Conservation (phyloP, 2,113 vertebrate genomes). For the Cairina moschata region DNA sequence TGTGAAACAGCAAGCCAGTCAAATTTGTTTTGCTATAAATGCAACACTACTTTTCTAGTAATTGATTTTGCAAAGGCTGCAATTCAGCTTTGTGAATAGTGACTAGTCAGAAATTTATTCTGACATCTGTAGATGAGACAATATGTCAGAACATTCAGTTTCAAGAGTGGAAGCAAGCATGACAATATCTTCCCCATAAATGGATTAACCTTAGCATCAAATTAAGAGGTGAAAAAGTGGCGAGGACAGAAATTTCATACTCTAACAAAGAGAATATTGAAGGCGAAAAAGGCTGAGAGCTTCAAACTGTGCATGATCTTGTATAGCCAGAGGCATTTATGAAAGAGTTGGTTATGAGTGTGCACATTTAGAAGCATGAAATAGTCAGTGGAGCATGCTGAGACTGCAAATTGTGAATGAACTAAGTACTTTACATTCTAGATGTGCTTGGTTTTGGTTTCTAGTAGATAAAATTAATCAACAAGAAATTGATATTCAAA, state of each 20-base stretch:
- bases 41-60: background rate
- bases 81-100: background rate
- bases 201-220: background rate
- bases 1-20: background rate
- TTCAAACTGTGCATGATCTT: background rate
- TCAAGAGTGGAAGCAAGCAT: background rate
- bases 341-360: background rate
- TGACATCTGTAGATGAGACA: background rate
- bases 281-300: background rate
- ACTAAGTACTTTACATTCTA: background rate
- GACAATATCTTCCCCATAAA: background rate
- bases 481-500: background rate
- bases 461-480: background rate
- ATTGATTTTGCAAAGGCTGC: background rate
- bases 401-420: slow-evolving; percentile 14
- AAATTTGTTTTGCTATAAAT: background rate
- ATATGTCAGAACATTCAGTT: background rate
- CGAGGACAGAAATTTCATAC: background rate
- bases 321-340: background rate
- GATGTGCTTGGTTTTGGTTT: background rate
- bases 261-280: background rate
- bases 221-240: background rate
- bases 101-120: background rate
- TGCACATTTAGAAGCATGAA: background rate
- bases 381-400: background rate